Evolutionary conservation across 2,888 invertebrate genomes (phyloP), one percentile per base, ranked within the genome.

Genomic region (Andrena haemorrhoa): DNA sequence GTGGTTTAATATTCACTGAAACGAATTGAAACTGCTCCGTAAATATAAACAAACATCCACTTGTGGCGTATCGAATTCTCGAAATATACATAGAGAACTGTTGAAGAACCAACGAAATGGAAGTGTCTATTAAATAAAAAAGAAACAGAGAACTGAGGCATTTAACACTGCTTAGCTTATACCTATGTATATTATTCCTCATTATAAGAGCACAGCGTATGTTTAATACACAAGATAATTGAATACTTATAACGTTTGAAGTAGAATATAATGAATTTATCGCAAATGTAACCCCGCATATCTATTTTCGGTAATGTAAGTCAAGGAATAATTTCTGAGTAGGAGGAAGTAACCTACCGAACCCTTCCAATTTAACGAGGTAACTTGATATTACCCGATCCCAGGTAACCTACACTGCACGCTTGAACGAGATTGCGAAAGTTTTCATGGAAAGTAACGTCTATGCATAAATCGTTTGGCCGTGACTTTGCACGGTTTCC

Each of bases 311-410:
- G 64, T 66, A 75, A 74, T 60, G 31, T 66, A 49, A 64, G 76
- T 47, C 49, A 23, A 71, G 66, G 66, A 51, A 69, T 87, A 82
- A 81, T 86, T 88, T 70, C 81, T 79, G 53, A 60, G 33, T 33
- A 56, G 64, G 68, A 74, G 79, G 69, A 72, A 66, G 63, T 63
- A 72, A 72, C 66, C 58, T 61, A 64, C 73, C 58, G 87, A 90
- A 90, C 89, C 89, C 89, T 90, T 90, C 87, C 90, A 89, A 90
- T 91, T 90, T 90, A 90, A 92, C 90, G 86, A 90, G 91, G 89
- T 91, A 92, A 91, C 91, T 91, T 89, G 91, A 92, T 91, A 91
- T 91, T 90, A 89, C 87, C 82, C 84, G 82, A 83, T 80, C 83
- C 75, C 78, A 72, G 77, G 80, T 85, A 86, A 85, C 89, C 85